A percentile compares a stretch with the other conserved stretches of the same genome.
These are phyloP conservation scores for Adoxophyes honmai DNA, from an alignment of 1,140 invertebrate genomes.

Conservation along the genomic window DNA sequence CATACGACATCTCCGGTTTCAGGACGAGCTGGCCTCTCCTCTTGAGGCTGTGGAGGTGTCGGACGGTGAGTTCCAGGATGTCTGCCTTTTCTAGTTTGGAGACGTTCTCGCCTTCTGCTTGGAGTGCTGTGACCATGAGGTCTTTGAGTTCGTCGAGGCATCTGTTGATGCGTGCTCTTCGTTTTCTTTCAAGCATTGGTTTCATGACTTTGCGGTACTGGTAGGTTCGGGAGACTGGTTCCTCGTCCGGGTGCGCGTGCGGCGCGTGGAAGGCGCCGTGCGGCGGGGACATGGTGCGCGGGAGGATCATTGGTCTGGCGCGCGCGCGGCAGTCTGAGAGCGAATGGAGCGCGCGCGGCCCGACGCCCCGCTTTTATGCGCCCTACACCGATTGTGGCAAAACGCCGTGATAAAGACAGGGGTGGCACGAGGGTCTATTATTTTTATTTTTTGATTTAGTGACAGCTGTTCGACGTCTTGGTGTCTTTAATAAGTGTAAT, in stretches of 20 bases:
- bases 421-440: conserved; percentile 37
- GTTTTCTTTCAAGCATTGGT: conserved; percentile 94
- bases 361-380: conserved; percentile 63
- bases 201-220: conserved; percentile 97
- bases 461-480: neutral
- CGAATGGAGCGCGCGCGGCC: conserved; percentile 68
- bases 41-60: conserved; percentile 87
- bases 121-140: conserved; percentile 91
- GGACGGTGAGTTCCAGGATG: conserved; percentile 95
- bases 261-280: conserved; percentile 68
- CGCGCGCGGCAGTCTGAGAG: conserved; percentile 64
- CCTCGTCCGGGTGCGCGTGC: conserved; percentile 76
- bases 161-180: conserved; percentile 94
- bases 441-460: conserved; percentile 14
- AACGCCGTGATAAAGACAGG: conserved; percentile 73
- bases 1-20: conserved; percentile 84
- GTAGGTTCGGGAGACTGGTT: conserved; percentile 90
- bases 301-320: conserved; percentile 64
- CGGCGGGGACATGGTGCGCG: conserved; percentile 64
- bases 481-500: too few species aligned
- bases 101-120: conserved; percentile 92
- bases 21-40: conserved; percentile 82
- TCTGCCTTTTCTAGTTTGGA: conserved; percentile 97
- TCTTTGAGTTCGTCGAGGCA: conserved; percentile 95
- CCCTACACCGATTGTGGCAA: conserved; percentile 73